Evolutionary conservation across 92 coral and sea anemone genomes (phyloP), one percentile per base, ranked within the genome.

Genomic region (Epizoanthus fatuus): DNA sequence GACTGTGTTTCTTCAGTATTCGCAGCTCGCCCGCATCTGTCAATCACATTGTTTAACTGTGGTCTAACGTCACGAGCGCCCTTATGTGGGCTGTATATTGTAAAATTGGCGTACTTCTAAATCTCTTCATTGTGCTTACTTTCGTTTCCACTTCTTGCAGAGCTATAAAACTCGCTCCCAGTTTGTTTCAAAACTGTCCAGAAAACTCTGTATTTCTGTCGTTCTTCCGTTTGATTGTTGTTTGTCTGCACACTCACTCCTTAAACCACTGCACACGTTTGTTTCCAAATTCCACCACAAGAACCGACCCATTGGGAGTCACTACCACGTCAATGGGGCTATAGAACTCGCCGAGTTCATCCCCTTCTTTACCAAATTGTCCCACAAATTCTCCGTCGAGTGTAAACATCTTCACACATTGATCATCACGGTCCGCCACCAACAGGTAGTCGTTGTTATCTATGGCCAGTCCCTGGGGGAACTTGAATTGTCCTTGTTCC

Each of bases 301-400:
- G 82, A 15, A 94, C 84, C n/a, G 69, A 67, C 22, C 91, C 92
- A 16, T 94, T 90, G 4, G 85, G 74, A 19, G 89, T 62, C 14
- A 90, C 98, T 7, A 88, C 85, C 7, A 94, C 57, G 20, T 95
- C 95, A 63, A 89, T 95, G 7, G 98, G 98, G 38, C 98, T 95
- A 60, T 76, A 86, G 63, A 92, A 94, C 77, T 92, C 84, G 7
- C 92, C 92, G 7, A 67, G 83, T 15, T 87, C 90, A n/a, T 94
- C 85, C 13, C 98, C 98, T 52, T 75, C 75, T 39, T 74, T 70
- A 9, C 95, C 98, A 89, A 94, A 89, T 67, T 76, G 78, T 8
- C 69, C 80, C 64, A 94, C 69, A 74, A 87, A 76, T 49, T 83
- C 81, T 11, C 98, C 98, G 4, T 87, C 87, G 5, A 92, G 80